phyloP scores from a whole-genome alignment of 2,888 invertebrate genomes.

The Drosophila fulvimacula region DNA sequence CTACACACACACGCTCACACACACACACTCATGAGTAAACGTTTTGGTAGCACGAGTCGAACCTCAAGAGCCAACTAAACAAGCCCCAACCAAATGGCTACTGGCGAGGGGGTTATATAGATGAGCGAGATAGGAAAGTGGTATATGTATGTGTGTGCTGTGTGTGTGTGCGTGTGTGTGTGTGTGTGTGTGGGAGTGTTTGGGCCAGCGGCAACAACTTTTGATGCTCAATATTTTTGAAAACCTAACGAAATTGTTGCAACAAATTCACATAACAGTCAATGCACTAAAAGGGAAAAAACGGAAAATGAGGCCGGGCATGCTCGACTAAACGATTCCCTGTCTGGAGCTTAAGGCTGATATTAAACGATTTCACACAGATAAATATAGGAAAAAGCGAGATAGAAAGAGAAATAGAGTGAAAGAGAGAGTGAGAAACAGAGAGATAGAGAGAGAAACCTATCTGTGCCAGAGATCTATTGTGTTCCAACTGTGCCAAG shows the following conservation, averaged over 20 bases:
- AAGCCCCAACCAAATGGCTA: slow-evolving; percentile 9
- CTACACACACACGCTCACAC: slow-evolving; percentile 22
- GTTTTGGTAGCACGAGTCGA: slow-evolving; percentile 52
- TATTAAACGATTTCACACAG: not conserved
- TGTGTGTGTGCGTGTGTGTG: not conserved
- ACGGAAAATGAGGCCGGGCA: not conserved
- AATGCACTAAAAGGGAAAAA: slow-evolving; percentile 25
- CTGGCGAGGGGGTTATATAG: slow-evolving; percentile 1
- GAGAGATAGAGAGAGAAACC: not conserved
- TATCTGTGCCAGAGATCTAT: too few relatives aligned
- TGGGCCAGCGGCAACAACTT: slow-evolving; percentile 56
- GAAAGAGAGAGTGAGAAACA: too few relatives aligned
- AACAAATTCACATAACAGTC: slow-evolving; percentile 60
- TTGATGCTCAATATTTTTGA: slow-evolving; percentile 74
- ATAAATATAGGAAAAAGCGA: not conserved
- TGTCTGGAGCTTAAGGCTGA: not conserved
- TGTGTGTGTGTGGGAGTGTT: slow-evolving; percentile 2
- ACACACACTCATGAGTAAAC: slow-evolving; percentile 42
- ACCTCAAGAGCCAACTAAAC: slow-evolving; percentile 60
- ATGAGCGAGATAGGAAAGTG: not conserved
- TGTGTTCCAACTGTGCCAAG: not conserved
- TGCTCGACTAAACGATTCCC: not conserved
- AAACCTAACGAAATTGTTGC: slow-evolving; percentile 62
- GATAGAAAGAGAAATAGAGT: not conserved
- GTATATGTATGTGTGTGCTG: not conserved